These are phyloP conservation scores for Cherax quadricarinatus DNA, from an alignment of 1,140 invertebrate species.

Conservation along the genomic window DNA sequence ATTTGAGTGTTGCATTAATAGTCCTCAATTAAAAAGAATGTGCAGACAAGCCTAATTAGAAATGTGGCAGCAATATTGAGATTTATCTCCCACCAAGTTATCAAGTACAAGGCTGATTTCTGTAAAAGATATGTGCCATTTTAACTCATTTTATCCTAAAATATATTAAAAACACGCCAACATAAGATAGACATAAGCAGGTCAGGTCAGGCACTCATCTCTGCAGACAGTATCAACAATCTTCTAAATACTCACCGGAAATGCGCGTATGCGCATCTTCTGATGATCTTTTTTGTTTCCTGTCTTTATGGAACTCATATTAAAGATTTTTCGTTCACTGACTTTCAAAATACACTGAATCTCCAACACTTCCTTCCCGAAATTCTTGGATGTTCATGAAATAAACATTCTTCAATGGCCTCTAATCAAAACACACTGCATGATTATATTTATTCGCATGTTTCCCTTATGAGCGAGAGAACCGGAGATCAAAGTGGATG, in stretches of 20 bases:
- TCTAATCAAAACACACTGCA: conserved; percentile 30
- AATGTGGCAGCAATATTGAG: too few relatives aligned
- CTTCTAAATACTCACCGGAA: conserved; percentile 80
- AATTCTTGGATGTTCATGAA: conserved; percentile 42
- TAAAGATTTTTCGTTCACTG: neutral
- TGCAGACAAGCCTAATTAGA: too few relatives aligned
- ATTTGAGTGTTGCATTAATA: too few relatives aligned
- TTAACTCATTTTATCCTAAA: too few relatives aligned
- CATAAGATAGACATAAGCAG: too few relatives aligned
- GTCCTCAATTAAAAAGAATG: too few relatives aligned
- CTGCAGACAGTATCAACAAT: neutral
- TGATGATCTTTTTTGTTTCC: conserved; percentile 89
- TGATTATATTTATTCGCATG: conserved; percentile 17
- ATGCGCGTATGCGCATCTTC: conserved; percentile 98
- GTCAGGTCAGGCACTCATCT: too few relatives aligned
- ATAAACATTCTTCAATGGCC: conserved; percentile 51
- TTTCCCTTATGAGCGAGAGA: neutral
- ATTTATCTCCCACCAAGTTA: too few relatives aligned
- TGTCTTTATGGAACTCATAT: conserved; percentile 82
- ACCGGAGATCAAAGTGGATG: conserved; percentile 13
- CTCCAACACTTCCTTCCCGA: conserved; percentile 50
- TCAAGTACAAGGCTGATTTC: too few relatives aligned
- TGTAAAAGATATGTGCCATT: too few relatives aligned
- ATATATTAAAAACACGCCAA: too few relatives aligned
- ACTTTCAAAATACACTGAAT: conserved; percentile 21